Conservation (phyloP, 2,113 vertebrate species). For the Hystrix brachyura region DNA sequence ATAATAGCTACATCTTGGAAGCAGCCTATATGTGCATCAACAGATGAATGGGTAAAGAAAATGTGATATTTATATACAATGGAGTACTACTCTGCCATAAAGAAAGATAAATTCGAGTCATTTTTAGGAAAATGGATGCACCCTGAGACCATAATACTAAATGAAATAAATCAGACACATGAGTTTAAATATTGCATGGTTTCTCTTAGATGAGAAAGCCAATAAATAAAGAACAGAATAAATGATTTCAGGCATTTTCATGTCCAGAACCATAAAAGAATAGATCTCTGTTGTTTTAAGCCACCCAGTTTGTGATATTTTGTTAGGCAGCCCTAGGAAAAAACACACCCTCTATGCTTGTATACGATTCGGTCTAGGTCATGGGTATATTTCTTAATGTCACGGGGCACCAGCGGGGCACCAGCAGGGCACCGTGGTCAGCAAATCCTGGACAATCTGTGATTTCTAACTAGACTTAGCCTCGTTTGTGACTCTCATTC, state of each 20-base stretch:
- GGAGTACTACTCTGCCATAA: not conserved
- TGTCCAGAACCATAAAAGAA: not conserved
- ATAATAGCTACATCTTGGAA: not conserved
- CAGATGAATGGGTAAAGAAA: not conserved
- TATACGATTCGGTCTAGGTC: not conserved
- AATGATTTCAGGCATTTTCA: not conserved
- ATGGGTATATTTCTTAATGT: not conserved
- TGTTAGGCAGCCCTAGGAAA: not conserved
- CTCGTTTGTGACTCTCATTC: constrained; percentile 2
- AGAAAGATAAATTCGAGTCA: not conserved
- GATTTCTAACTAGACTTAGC: not conserved
- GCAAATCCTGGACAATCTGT: not conserved
- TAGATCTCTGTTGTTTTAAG: not conserved
- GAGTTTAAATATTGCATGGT: not conserved
- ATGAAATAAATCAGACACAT: not conserved
- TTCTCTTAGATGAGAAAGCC: not conserved
- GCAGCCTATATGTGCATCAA: not conserved
- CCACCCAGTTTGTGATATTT: not conserved
- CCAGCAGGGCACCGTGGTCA: not conserved
- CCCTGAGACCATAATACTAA: not conserved
- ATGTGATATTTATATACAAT: not conserved
- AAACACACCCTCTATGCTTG: not conserved
- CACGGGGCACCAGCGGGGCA: not conserved
- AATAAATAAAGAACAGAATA: not conserved
- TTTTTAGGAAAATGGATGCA: not conserved